These are phyloP conservation scores for Cynodonichthys magdalenae DNA, from an alignment of 2,797 vertebrate genomes.

Conservation along the genomic window DNA sequence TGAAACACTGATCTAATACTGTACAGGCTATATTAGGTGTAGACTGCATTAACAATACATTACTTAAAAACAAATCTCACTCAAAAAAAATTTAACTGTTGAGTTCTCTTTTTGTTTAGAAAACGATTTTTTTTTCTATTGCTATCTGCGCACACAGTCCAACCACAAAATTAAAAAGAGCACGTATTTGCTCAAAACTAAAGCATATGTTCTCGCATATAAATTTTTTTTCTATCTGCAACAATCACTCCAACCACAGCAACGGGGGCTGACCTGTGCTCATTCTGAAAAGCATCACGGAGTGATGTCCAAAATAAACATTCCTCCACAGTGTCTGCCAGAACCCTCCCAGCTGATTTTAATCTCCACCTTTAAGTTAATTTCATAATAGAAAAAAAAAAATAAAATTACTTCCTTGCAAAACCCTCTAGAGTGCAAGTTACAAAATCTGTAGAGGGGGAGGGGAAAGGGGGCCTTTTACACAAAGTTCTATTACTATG, in stretches of 20 bases:
- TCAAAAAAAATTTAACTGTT: too few relatives aligned
- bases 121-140: too few relatives aligned
- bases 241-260: slow-evolving; percentile 21
- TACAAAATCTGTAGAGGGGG: slow-evolving; percentile 57
- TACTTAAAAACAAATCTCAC: too few relatives aligned
- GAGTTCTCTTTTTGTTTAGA: too few relatives aligned
- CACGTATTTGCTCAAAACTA: too few relatives aligned
- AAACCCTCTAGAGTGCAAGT: slow-evolving; percentile 67
- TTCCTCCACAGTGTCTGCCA: slow-evolving; percentile 40
- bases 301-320: slow-evolving; percentile 45
- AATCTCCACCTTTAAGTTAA: slow-evolving; percentile 18
- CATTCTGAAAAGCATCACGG: slow-evolving; percentile 10
- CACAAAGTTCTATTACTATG: slow-evolving; percentile 78
- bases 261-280: slow-evolving; percentile 13
- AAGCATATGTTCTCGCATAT: slow-evolving; percentile 1
- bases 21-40: too few relatives aligned
- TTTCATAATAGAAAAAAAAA: slow-evolving; percentile 21
- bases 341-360: slow-evolving; percentile 36
- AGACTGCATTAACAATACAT: too few relatives aligned
- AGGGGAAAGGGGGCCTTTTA: slow-evolving; percentile 55
- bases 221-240: slow-evolving; percentile 15
- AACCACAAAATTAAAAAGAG: too few relatives aligned
- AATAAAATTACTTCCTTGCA: slow-evolving; percentile 52
- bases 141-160: too few relatives aligned
- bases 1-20: too few relatives aligned